Evolutionary conservation across 2,113 vertebrate species (phyloP).

Genomic region (Forbesichthys papilliferus): DNA sequence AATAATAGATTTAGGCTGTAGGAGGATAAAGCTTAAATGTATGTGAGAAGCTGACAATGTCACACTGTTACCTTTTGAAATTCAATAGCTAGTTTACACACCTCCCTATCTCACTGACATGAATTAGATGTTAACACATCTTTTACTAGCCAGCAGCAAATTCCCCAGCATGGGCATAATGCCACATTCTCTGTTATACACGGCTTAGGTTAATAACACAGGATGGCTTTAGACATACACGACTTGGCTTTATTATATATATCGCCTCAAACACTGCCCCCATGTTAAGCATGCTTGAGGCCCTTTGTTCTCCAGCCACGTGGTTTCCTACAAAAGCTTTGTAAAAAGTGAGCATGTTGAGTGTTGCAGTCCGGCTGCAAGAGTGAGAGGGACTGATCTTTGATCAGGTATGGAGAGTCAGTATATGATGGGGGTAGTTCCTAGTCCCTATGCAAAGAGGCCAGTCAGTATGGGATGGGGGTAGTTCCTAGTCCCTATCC

Average conservation of each 20-base stretch:
- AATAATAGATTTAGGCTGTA: neutral
- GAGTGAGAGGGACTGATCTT: slow-evolving; percentile 30
- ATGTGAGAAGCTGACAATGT: neutral
- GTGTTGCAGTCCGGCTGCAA: slow-evolving; percentile 13
- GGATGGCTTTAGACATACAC: slow-evolving; percentile 16
- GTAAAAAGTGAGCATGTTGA: slow-evolving; percentile 22
- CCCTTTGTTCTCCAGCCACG: slow-evolving; percentile 39
- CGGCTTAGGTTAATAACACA: slow-evolving; percentile 18
- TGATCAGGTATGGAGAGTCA: slow-evolving; percentile 39
- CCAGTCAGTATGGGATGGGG: slow-evolving; percentile 5
- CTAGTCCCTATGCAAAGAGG: slow-evolving; percentile 16
- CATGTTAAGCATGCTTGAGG: slow-evolving; percentile 38
- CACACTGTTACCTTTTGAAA: neutral
- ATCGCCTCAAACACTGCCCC: slow-evolving; percentile 22
- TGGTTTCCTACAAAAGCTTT: slow-evolving; percentile 30
- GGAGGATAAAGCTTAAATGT: neutral
- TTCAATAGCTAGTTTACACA: neutral
- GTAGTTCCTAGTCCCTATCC: slow-evolving; percentile 4
- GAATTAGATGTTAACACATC: neutral
- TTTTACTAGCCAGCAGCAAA: neutral
- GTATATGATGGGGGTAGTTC: neutral
- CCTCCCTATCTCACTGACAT: neutral
- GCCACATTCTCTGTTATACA: slow-evolving; percentile 2
- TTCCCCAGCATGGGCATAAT: neutral
- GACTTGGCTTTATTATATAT: slow-evolving; percentile 14